These are phyloP conservation scores for Cheiracanthium punctorium DNA, from an alignment of 2,888 invertebrate species.

Conservation along the genomic window DNA sequence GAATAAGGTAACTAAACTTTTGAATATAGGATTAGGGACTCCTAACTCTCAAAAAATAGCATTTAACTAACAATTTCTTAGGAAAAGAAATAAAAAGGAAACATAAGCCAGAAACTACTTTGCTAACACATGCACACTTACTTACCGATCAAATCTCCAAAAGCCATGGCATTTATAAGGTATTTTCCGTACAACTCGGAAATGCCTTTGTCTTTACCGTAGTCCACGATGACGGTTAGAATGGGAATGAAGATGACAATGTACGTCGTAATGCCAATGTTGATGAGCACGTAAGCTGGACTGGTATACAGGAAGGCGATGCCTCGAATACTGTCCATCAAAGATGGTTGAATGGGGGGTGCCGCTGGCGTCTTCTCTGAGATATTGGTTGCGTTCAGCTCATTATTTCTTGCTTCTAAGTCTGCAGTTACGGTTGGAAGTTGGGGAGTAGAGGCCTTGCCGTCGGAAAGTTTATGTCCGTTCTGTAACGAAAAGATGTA, in stretches of 20 bases:
- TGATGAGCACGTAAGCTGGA: slow-evolving; percentile 40
- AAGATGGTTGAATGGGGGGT: background rate
- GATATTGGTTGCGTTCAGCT: background rate
- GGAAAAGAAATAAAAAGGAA: no score
- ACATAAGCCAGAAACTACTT: no score
- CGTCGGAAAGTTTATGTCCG: background rate
- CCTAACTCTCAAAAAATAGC: no score
- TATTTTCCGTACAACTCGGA: slow-evolving; percentile 34
- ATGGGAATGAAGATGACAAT: slow-evolving; percentile 28
- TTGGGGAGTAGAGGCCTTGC: background rate
- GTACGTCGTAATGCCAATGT: slow-evolving; percentile 19
- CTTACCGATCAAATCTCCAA: slow-evolving; percentile 54
- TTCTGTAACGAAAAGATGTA: background rate
- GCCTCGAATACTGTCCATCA: background rate
- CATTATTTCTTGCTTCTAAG: background rate
- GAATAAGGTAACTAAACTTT: no score
- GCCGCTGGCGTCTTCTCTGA: background rate
- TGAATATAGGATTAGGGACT: no score
- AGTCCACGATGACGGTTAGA: slow-evolving; percentile 43
- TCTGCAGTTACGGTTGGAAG: background rate
- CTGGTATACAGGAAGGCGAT: slow-evolving; percentile 6
- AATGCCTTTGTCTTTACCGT: slow-evolving; percentile 44
- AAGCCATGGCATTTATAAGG: slow-evolving; percentile 41
- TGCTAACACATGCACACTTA: no score
- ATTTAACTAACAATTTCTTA: no score